These are phyloP conservation scores for Sebastes glaucus DNA, from an alignment of 2,797 vertebrate genomes.

Conservation along the genomic window DNA sequence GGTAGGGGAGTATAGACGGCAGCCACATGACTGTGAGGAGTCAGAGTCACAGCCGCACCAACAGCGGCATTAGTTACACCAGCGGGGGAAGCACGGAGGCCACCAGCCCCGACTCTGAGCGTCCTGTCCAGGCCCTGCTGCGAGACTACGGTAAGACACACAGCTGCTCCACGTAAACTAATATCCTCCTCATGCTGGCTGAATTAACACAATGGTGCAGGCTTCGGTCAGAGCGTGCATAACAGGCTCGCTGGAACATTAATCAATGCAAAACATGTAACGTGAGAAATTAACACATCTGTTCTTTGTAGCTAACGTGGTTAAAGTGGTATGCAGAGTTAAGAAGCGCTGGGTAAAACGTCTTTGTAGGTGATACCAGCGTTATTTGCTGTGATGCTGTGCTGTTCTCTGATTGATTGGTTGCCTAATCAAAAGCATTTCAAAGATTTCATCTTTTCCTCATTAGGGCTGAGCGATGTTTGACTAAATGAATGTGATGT, in stretches of 20 bases:
- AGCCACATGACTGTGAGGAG: slow-evolving; percentile 60
- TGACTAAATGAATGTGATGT: not conserved
- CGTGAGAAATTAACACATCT: slow-evolving; percentile 24
- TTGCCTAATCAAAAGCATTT: slow-evolving; percentile 3
- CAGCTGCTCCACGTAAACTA: not conserved
- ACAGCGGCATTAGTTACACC: slow-evolving; percentile 92
- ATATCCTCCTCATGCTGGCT: not conserved
- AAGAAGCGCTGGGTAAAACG: slow-evolving; percentile 81
- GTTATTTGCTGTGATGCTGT: slow-evolving; percentile 69
- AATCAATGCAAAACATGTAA: not conserved
- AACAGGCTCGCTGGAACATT: not conserved
- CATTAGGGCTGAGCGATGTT: slow-evolving; percentile 36
- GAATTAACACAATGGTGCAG: not conserved
- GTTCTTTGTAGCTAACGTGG: slow-evolving; percentile 76
- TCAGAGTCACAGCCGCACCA: slow-evolving; percentile 94
- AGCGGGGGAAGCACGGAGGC: slow-evolving; percentile 92
- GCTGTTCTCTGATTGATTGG: not conserved
- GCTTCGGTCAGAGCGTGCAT: not conserved
- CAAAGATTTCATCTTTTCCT: not conserved
- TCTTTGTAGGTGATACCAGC: slow-evolving; percentile 72
- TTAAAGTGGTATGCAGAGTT: slow-evolving; percentile 77
- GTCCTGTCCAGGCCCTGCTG: slow-evolving; percentile 90
- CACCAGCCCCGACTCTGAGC: slow-evolving; percentile 91
- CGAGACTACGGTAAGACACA: slow-evolving; percentile 89
- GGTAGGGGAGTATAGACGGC: slow-evolving; percentile 77